phyloP scores from a whole-genome alignment of 2,113 vertebrate genomes.

The Gymnogyps californianus region DNA sequence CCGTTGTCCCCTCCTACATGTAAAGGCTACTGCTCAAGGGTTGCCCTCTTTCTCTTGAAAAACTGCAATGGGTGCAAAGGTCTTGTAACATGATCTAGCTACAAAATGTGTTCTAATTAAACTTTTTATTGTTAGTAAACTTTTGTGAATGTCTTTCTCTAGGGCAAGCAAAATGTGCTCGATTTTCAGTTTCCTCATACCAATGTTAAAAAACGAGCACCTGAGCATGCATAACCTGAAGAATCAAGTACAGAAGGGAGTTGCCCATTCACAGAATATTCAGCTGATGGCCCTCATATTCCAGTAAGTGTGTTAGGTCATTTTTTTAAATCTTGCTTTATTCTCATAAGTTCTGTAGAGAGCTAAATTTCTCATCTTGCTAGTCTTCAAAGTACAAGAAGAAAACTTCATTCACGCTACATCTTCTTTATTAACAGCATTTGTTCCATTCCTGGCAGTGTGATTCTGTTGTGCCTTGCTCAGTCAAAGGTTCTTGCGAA shows the following conservation, averaged over 20 bases:
- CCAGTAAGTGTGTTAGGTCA: not conserved
- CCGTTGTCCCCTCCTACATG: rapidly evolving
- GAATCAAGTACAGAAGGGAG: not conserved
- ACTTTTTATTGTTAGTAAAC: not conserved
- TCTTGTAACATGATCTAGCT: rapidly evolving
- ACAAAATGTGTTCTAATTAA: not conserved
- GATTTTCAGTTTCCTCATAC: not conserved
- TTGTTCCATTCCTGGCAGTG: not conserved
- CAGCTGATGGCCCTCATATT: not conserved
- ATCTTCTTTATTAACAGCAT: not conserved
- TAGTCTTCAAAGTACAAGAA: not conserved
- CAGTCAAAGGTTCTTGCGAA: not conserved
- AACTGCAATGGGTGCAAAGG: not conserved
- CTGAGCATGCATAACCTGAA: not conserved
- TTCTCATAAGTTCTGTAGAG: not conserved
- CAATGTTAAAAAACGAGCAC: not conserved
- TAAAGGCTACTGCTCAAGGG: not conserved
- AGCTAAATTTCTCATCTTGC: not conserved
- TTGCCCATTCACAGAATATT: not conserved
- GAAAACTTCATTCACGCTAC: not conserved
- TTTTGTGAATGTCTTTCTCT: not conserved
- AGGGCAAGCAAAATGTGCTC: not conserved
- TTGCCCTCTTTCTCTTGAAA: not conserved
- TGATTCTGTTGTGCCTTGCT: not conserved
- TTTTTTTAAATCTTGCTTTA: not conserved